Conservation (phyloP, 2,797 vertebrate genomes). For the Myotis pilosus region DNA sequence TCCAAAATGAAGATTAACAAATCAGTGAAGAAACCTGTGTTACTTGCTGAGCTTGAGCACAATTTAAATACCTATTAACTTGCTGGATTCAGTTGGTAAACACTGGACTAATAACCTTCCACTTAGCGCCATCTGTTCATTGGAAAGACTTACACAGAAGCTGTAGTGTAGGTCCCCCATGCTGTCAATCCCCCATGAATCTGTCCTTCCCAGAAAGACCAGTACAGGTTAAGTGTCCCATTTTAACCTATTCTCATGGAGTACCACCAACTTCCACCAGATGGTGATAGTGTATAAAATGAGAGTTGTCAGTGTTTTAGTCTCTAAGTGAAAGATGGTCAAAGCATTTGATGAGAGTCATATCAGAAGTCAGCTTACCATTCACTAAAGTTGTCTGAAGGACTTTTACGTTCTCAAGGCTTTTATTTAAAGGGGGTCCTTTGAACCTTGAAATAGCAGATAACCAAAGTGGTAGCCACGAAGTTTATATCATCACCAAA, state of each 20-base stretch:
- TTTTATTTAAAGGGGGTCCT: conserved; percentile 6
- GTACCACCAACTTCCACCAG: conserved; percentile 58
- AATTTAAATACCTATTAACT: background rate
- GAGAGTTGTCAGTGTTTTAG: background rate
- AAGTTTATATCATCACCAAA: background rate
- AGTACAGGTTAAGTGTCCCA: background rate
- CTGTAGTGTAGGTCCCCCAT: background rate
- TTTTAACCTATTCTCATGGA: background rate
- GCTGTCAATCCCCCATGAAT: background rate
- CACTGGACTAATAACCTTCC: background rate
- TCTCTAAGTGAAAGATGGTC: background rate
- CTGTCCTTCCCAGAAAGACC: background rate
- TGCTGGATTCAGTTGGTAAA: conserved; percentile 14
- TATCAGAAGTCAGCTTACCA: background rate
- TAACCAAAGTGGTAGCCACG: background rate
- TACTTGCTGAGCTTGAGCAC: conserved; percentile 14
- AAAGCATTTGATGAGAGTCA: background rate
- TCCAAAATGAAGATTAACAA: background rate
- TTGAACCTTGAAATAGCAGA: background rate
- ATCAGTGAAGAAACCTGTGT: background rate
- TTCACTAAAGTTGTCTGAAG: background rate
- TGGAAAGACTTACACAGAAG: conserved; percentile 1
- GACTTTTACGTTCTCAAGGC: background rate
- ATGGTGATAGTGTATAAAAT: conserved; percentile 63
- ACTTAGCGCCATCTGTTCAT: background rate